Conservation (phyloP, 2,888 invertebrate genomes). For the Apamea sordens region DNA sequence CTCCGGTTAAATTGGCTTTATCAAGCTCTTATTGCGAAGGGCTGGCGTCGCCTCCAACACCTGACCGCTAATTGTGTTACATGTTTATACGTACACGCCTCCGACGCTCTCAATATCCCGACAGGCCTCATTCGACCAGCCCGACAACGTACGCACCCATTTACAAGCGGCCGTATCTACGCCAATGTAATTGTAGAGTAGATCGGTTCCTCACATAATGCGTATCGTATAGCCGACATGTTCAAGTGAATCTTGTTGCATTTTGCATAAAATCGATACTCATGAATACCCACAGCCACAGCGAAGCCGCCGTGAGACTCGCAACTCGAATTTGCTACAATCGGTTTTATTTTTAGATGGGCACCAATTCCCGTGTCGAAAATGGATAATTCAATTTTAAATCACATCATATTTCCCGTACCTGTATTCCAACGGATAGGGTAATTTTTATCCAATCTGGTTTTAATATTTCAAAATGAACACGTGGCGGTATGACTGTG, state of each 20-base stretch:
- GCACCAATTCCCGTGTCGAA: slow-evolving; percentile 72
- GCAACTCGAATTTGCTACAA: slow-evolving; percentile 81
- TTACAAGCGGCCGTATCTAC: slow-evolving; percentile 78
- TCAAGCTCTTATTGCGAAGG: slow-evolving; percentile 77
- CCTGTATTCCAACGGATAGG: slow-evolving; percentile 40
- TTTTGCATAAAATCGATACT: slow-evolving; percentile 91
- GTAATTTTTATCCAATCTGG: slow-evolving; percentile 35
- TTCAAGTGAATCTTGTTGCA: slow-evolving; percentile 90
- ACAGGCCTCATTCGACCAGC: slow-evolving; percentile 75
- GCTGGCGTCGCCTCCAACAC: slow-evolving; percentile 66
- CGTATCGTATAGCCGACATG: slow-evolving; percentile 80
- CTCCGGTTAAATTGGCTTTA: slow-evolving; percentile 79
- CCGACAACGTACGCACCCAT: slow-evolving; percentile 76
- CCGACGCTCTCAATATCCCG: slow-evolving; percentile 77
- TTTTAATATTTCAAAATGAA: slow-evolving; percentile 48
- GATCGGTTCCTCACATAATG: slow-evolving; percentile 80
- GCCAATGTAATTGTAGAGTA: slow-evolving; percentile 85
- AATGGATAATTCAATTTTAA: slow-evolving; percentile 75
- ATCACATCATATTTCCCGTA: slow-evolving; percentile 60
- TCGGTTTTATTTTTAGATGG: slow-evolving; percentile 83
- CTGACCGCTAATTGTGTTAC: slow-evolving; percentile 82
- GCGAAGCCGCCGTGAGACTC: slow-evolving; percentile 82
- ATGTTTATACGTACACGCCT: slow-evolving; percentile 77
- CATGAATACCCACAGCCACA: slow-evolving; percentile 85
- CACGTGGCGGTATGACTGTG: too few relatives aligned